Evolutionary conservation across 2,888 invertebrate species (phyloP).

Genomic region (Ochropleura plecta): DNA sequence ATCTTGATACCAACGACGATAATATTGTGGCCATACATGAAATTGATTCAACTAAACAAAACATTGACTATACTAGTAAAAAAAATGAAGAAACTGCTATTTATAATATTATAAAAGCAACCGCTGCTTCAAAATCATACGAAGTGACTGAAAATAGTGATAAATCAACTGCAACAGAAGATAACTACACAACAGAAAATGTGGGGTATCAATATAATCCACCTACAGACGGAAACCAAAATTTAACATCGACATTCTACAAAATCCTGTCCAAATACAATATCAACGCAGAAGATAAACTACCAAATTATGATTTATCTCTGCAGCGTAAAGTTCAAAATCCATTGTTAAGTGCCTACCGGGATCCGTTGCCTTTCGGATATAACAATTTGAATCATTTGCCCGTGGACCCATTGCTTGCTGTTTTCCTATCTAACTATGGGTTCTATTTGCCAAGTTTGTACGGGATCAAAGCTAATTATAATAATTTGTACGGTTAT

Average conservation of each 20-base stretch:
- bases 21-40: not conserved
- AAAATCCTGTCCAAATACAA: conserved; percentile 81
- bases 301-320: conserved; percentile 81
- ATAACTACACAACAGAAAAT: conserved; percentile 32
- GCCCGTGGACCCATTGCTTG: conserved; percentile 90
- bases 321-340: conserved; percentile 65
- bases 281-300: conserved; percentile 75
- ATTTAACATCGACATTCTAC: conserved; percentile 67
- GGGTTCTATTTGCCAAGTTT: conserved; percentile 89
- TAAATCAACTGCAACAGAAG: conserved; percentile 36
- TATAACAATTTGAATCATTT: conserved; percentile 90
- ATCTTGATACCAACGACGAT: not conserved
- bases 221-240: conserved; percentile 53
- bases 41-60: not conserved
- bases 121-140: conserved; percentile 60
- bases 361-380: conserved; percentile 70
- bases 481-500: conserved; percentile 91
- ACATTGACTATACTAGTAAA: not conserved
- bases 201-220: conserved; percentile 61
- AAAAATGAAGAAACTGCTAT: not conserved
- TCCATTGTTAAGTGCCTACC: conserved; percentile 55
- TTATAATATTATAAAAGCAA: not conserved
- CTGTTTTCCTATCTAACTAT: conserved; percentile 92
- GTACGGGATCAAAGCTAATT: conserved; percentile 79
- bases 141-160: conserved; percentile 72